Evolutionary conservation across 2,113 vertebrate genomes (phyloP), one percentile per base, ranked within the genome.

Genomic region (Hydrolagus affinis): DNA sequence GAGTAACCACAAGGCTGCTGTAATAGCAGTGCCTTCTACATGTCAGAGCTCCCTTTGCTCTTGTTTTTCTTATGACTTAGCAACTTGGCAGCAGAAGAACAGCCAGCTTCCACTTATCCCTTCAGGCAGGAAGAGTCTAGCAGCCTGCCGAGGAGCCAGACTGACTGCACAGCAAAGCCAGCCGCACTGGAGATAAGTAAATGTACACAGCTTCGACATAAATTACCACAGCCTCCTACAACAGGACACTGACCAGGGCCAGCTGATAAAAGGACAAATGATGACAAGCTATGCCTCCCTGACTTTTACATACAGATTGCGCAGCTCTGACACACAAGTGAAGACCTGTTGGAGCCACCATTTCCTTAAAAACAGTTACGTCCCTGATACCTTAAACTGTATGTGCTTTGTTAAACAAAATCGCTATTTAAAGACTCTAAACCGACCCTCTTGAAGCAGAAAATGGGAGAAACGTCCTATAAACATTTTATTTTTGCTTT

Each of bases 181-280:
- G 96, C 96, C 92, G 93, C 91, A 94, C 94, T 94, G 94, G 91
- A 97, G 97, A 99, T 98, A 98, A 98, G 95, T 97, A 96, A 98
- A 97, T 97, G 95, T 96, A 96, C 93, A 95, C 94, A 95, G 92
- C 94, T 91, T 90, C 93, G 92, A 95, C 90, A 95, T 96, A 97
- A 98, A 96, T 96, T 96, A 96, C 95, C 95, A 89, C 94, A 96
- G 97, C 96, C 96, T 96, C 93, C 95, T 90, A 95, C 94, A 87
- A 95, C 96, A 96, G 97, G 96, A 99, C 97, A 97, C 93, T 98
- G 96, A 97, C 96, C 97, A 99, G 97, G 97, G 95, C 96, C 97
- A 97, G 97, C 98, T 96, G 96, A 94, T 88, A 90, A 94, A 93
- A 95, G 96, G 95, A 95, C 95, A 93, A 94, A 92, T 94, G 93